phyloP scores from a whole-genome alignment of 2,888 invertebrate genomes.

The Eilema caniola region DNA sequence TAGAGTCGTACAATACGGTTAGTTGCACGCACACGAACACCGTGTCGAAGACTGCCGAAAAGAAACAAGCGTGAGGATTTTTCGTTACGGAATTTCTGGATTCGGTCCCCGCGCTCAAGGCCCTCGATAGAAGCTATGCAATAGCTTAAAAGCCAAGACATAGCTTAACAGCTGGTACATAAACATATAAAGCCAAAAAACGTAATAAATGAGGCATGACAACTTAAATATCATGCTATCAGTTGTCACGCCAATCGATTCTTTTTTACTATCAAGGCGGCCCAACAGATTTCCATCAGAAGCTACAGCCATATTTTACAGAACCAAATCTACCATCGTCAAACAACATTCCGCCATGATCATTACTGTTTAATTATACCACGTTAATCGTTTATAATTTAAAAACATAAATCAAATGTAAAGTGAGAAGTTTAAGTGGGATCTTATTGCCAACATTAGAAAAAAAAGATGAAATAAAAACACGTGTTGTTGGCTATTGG shows the following conservation, averaged over 20 bases:
- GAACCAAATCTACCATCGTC: neutral
- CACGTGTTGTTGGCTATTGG: slow-evolving; percentile 10
- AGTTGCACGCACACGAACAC: too few relatives aligned
- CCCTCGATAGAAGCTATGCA: too few relatives aligned
- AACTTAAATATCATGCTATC: neutral
- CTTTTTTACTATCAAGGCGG: neutral
- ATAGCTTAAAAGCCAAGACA: too few relatives aligned
- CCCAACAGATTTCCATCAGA: neutral
- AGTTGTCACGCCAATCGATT: neutral
- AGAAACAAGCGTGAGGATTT: too few relatives aligned
- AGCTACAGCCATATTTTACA: neutral
- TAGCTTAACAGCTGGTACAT: too few relatives aligned
- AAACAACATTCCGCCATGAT: slow-evolving; percentile 8
- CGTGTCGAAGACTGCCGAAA: too few relatives aligned
- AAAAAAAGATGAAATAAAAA: slow-evolving; percentile 14
- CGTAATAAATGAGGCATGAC: neutral
- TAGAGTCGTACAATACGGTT: too few relatives aligned
- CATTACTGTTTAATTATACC: slow-evolving; percentile 9
- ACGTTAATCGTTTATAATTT: slow-evolving; percentile 14
- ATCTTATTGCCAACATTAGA: slow-evolving; percentile 12
- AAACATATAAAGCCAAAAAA: too few relatives aligned
- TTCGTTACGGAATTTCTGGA: too few relatives aligned
- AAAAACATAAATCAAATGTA: slow-evolving; percentile 21
- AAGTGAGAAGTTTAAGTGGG: slow-evolving; percentile 20
- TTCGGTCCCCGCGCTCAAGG: too few relatives aligned